Base-by-base conservation (phyloP, 2,113 vertebrate species). In the Alosa alosa region DNA sequence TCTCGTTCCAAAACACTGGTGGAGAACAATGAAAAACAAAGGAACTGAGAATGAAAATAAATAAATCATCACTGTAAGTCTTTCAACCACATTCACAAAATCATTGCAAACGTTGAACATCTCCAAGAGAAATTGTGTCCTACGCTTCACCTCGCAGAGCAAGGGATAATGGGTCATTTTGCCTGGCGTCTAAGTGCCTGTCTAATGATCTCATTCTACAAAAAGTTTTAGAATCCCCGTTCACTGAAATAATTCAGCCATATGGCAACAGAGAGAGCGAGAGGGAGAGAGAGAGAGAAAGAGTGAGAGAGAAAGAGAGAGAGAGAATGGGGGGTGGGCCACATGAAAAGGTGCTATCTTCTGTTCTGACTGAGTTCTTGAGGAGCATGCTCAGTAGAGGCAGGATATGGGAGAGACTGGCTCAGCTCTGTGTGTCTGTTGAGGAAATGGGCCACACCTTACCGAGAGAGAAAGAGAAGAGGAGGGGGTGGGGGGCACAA, bases 391-490 rank as follows among this genome's bases (percentile, higher is more conserved):
- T 93, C 89, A 85, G 85, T 90, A 0, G 31, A 85, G 83, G 91
- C 94, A 94, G 94, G 94, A 95, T 94, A 90, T 88, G 64, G 88
- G 88, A 88, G 89, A 93, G 93, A 93, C 93, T 90, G 92, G 72
- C 31, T 36, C 31, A 78, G 72, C 31, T 39, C 31, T 90, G 89
- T 90, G 91, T 94, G 91, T 93, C 89, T 92, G 86, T 78, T 31
- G 86, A 93, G 93, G 93, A 94, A 94, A 91, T 82, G 93, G 92
- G 88, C 94, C 93, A 92, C 93, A 94, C 82, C 85, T 83, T 41
- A 64, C 25, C 11, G 72, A 78, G 72, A 84, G 83, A 84, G 57
- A 41, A 22, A 82, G 52, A 50, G 3, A 46, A 18, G 46, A 41
- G 8, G n/a, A 11, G 89, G 86, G 89, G 90, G 92, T 93, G 90